Conservation (phyloP, 1,140 invertebrate species). For the Drosophila carrolli region DNA sequence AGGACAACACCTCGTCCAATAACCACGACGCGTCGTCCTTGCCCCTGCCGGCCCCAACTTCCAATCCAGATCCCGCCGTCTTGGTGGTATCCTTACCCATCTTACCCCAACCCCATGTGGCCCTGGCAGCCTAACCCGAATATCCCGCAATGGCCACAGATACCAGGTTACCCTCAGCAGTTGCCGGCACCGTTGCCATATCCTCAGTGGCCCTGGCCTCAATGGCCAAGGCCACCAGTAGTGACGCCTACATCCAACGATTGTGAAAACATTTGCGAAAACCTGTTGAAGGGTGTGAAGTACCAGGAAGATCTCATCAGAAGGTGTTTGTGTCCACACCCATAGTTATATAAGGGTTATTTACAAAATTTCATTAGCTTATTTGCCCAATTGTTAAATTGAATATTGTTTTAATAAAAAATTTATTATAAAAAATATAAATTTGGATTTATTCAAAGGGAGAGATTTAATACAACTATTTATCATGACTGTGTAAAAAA, state of each 20-base stretch:
- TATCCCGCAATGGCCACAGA: slow-evolving; percentile 12
- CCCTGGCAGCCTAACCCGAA: slow-evolving; percentile 14
- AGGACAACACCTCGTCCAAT: background rate
- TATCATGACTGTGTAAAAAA: too few relatives aligned
- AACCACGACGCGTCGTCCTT: slow-evolving; percentile 5
- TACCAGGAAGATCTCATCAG: slow-evolving; percentile 29
- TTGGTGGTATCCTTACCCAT: slow-evolving; percentile 19
- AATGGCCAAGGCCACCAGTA: slow-evolving; percentile 14
- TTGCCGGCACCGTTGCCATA: background rate
- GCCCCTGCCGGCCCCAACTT: slow-evolving; percentile 4
- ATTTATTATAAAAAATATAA: background rate
- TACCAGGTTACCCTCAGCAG: background rate
- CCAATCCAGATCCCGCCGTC: slow-evolving; percentile 3
- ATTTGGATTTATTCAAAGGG: too few relatives aligned
- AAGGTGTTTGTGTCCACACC: slow-evolving; percentile 11
- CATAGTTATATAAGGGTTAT: background rate
- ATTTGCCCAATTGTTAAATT: background rate
- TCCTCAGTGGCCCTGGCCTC: slow-evolving; percentile 16
- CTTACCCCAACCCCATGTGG: slow-evolving; percentile 12
- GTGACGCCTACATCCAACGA: background rate
- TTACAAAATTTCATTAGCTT: background rate
- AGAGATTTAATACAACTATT: too few relatives aligned
- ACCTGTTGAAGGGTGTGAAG: slow-evolving; percentile 25
- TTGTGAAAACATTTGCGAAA: slow-evolving; percentile 29
- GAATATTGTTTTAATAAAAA: background rate